These are phyloP conservation scores for Papilio gigon DNA, from an alignment of 2,888 invertebrate genomes.

Conservation along the genomic window DNA sequence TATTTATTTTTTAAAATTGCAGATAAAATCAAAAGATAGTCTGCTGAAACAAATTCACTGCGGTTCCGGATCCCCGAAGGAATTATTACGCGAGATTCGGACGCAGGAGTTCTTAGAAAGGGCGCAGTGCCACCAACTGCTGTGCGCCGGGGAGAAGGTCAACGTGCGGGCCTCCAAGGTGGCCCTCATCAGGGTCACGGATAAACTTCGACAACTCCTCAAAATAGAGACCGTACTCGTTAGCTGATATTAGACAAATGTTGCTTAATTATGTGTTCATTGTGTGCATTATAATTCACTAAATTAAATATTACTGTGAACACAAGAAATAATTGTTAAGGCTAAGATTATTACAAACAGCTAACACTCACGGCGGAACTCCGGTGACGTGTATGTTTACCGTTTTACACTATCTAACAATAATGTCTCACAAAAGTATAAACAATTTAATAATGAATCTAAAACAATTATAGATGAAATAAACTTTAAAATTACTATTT, in stretches of 20 bases:
- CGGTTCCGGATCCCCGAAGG: slow-evolving; percentile 82
- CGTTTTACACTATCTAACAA: no score
- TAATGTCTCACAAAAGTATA: no score
- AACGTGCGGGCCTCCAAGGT: slow-evolving; percentile 91
- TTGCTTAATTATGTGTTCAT: slow-evolving; percentile 28
- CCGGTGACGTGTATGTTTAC: no score
- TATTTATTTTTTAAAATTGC: slow-evolving; percentile 59
- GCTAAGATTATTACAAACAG: no score
- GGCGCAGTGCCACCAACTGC: slow-evolving; percentile 89
- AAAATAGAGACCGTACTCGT: slow-evolving; percentile 90
- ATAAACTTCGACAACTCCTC: slow-evolving; percentile 90
- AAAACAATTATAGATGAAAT: neutral
- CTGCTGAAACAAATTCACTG: slow-evolving; percentile 87
- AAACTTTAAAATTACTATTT: neutral
- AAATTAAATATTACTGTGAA: slow-evolving; percentile 2
- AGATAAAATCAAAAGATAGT: slow-evolving; percentile 91
- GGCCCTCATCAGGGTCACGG: slow-evolving; percentile 91
- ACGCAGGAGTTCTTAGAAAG: slow-evolving; percentile 91
- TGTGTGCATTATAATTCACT: neutral
- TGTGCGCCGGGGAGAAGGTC: slow-evolving; percentile 90
- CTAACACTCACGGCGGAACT: no score
- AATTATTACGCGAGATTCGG: slow-evolving; percentile 85
- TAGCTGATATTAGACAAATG: slow-evolving; percentile 80
- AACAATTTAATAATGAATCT: neutral
- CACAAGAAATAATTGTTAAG: slow-evolving; percentile 5